A percentile compares a stretch with the other conserved stretches of the same genome.
Evolutionary conservation across 2,113 vertebrate genomes (phyloP).

Genomic region (Collichthys lucidus): DNA sequence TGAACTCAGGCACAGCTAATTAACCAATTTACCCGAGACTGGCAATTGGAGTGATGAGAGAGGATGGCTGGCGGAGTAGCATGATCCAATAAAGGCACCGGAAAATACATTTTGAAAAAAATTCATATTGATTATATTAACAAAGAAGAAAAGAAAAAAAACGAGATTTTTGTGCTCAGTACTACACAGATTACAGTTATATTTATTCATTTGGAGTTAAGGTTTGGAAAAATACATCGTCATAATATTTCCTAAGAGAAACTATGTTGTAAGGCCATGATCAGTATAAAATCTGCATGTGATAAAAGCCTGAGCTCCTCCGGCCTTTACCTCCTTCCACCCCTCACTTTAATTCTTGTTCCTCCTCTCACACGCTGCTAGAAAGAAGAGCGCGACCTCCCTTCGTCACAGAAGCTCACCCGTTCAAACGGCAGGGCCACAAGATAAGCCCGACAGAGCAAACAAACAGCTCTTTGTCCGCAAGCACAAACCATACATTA

Average conservation of each 20-base stretch:
- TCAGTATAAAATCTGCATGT: neutral
- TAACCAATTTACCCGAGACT: conserved; percentile 69
- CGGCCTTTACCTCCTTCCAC: neutral
- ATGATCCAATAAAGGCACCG: conserved; percentile 63
- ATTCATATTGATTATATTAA: conserved; percentile 47
- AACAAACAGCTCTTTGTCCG: conserved; percentile 81
- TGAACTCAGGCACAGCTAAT: conserved; percentile 75
- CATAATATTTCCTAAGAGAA: neutral
- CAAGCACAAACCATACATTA: conserved; percentile 76
- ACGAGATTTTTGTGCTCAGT: neutral
- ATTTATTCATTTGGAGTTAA: neutral
- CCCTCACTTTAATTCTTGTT: conserved; percentile 27
- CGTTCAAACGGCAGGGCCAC: conserved; percentile 61
- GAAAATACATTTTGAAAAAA: conserved; percentile 46
- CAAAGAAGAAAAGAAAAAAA: conserved; percentile 4
- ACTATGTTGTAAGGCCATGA: neutral
- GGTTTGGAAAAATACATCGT: neutral
- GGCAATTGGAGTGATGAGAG: conserved; percentile 22
- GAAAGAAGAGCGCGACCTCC: conserved; percentile 28
- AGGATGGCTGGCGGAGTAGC: neutral
- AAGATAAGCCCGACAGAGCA: conserved; percentile 64
- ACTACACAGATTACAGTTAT: neutral
- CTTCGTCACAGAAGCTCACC: conserved; percentile 37
- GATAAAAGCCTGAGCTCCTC: neutral
- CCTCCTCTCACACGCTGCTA: conserved; percentile 19